Evolutionary conservation across 2,797 vertebrate genomes (phyloP), one percentile per base, ranked within the genome.

Genomic region (Bradypodion pumilum): DNA sequence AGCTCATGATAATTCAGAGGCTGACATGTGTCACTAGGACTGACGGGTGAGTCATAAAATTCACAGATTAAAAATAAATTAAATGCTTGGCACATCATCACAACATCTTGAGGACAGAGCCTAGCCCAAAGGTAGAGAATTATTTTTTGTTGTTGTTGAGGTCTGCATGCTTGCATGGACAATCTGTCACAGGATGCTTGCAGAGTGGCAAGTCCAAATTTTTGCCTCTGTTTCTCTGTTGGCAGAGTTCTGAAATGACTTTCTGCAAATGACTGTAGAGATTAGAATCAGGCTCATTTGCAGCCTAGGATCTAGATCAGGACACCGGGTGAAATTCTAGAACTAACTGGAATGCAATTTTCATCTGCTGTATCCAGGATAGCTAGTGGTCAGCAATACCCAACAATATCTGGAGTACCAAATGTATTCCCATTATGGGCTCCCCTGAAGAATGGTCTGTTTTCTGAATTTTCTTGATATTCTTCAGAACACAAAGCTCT

Each of bases 21-120:
- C 37, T 90, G 84, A 68, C 83, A 92, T 83, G 76, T 93, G 40
- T 56, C 82, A 80, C 86, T 86, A 83, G 78, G 60, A 89, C 27
- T 82, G 79, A 90, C 69, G 76, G 86, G 84, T 23, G 52, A 83
- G 66, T 49, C 74, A 91, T 68, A 75, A 68, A 81, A 85, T 91
- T 80, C 15, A 88, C 85, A 84, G 85, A 90, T 89, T 92, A 88
- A 86, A 91, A 46, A 73, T 74, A 40, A 13, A 83, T 62, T 37
- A 83, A 63, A 82, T 78, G 27, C 87, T 91, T 81, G 87, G 60
- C 74, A 63, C 62, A 84, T 27, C 29, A 19, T 78, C 60, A 81
- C 68, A 70, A 15, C 85, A 37, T 78, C 83, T 89, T 65, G 32
- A n/a, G 23, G 21, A 60, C 59, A 63, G 3, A 44, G 13, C 74